Evolutionary conservation across 2,113 vertebrate genomes (phyloP).

Genomic region (Sitta europaea): DNA sequence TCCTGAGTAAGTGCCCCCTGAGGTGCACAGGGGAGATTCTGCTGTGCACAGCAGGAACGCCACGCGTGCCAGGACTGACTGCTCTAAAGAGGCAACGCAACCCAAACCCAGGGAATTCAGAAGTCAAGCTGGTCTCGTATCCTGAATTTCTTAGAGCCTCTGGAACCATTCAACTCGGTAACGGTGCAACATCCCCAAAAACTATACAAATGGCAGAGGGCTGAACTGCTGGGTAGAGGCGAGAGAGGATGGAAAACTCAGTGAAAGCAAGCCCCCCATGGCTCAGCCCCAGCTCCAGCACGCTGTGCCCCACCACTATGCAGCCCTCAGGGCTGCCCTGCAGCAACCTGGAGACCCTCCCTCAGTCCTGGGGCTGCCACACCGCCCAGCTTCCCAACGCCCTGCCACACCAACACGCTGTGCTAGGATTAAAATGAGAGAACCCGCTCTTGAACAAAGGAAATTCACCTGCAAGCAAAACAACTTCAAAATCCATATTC

Average conservation of each 20-base stretch:
- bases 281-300: neutral
- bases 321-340: neutral
- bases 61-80: neutral
- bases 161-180: neutral
- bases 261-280: neutral
- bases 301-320: neutral
- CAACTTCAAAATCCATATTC: slow-evolving; percentile 30
- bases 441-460: neutral
- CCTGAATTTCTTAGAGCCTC: neutral
- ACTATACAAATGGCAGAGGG: neutral
- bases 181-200: neutral
- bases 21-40: neutral
- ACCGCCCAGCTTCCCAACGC: neutral
- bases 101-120: neutral
- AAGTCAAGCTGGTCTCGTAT: neutral
- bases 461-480: slow-evolving; percentile 16
- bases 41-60: neutral
- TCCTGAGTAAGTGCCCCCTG: slow-evolving; percentile 2
- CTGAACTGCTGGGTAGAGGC: neutral
- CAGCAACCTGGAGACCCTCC: neutral
- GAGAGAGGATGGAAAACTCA: neutral
- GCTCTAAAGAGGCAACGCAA: neutral
- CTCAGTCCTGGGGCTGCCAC: neutral
- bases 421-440: neutral
- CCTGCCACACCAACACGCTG: neutral